Evolutionary conservation across 2,797 vertebrate species (phyloP), one percentile per base, ranked within the genome.

Genomic region (Zonotrichia albicollis): DNA sequence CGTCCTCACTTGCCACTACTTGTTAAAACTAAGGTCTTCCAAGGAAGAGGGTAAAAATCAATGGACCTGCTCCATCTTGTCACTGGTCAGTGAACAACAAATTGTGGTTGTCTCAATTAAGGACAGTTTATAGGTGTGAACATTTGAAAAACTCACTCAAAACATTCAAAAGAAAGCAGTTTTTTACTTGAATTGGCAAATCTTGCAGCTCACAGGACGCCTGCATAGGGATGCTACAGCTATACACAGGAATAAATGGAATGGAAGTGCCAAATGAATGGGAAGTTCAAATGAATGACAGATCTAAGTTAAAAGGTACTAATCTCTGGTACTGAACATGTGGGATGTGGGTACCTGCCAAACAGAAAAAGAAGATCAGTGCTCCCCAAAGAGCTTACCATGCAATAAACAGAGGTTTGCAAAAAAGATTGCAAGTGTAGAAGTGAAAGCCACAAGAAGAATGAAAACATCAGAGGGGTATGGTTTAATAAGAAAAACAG

Each of bases 81-180:
- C 89, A 91, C 83, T 92, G 94, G 92, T 89, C 96, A 94, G 74
- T 53, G 83, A 96, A 80, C 55, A 96, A 87, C 34, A 72, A 91
- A 95, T 90, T 45, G 68, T 66, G 70, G 81, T 57, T n/a, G 42
- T 93, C 91, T 95, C 74, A 92, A 93, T 88, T 94, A 90, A 62
- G 30, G 68, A 87, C 82, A 82, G 84, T 82, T 96, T 85, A 9
- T 45, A 88, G 84, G 89, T 46, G 36, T 54, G 72, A 84, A 89
- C 7, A 14, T 38, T 85, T 84, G 81, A 88, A 71, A 93, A 85
- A 90, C 30, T 91, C 67, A 67, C 58, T 71, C 53, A 80, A 88
- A 91, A 88, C 50, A 84, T 82, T 94, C 72, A 79, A 58, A 90
- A 84, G 70, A 94, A 90, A 95, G 36, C 21, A 83, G 80, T 25